A percentile compares a stretch with the other conserved stretches of the same genome.
These are phyloP conservation scores for Yasuhikotakia modesta DNA, from an alignment of 2,797 vertebrate genomes.

Conservation along the genomic window DNA sequence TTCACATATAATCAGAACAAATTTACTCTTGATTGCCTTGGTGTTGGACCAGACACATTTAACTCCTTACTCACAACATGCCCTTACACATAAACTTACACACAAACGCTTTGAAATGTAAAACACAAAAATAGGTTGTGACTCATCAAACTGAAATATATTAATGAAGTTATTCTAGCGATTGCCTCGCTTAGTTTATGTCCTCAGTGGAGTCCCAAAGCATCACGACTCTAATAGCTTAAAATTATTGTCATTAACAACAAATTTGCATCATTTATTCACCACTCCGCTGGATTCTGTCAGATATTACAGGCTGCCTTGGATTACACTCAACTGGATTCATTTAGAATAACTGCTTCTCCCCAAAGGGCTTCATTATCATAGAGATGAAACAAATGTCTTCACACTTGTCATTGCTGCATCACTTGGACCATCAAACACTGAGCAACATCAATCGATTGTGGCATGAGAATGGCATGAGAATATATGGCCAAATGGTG, in stretches of 20 bases:
- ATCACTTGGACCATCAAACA: background rate
- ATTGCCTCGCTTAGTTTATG: conserved; percentile 7
- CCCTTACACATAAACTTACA: background rate
- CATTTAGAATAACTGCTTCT: background rate
- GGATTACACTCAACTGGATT: background rate
- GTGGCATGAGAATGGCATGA: background rate
- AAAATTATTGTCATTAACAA: conserved; percentile 20
- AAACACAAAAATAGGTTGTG: conserved; percentile 4
- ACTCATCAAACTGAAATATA: background rate
- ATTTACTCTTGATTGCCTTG: conserved; percentile 58
- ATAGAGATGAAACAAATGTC: conserved; percentile 7
- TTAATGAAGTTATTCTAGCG: background rate
- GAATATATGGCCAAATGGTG: background rate
- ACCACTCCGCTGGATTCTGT: background rate
- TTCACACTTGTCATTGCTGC: background rate
- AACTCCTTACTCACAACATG: background rate
- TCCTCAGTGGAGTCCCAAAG: conserved; percentile 7
- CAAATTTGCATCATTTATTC: conserved; percentile 30
- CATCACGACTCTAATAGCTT: conserved; percentile 25
- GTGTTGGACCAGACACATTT: conserved; percentile 55
- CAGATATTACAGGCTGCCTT: background rate
- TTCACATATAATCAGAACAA: conserved; percentile 59
- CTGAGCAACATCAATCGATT: background rate
- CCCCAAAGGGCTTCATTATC: conserved; percentile 7
- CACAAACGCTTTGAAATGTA: background rate